These are phyloP conservation scores for Mionectes olivaceus DNA, from an alignment of 2,797 vertebrate genomes.

Conservation along the genomic window DNA sequence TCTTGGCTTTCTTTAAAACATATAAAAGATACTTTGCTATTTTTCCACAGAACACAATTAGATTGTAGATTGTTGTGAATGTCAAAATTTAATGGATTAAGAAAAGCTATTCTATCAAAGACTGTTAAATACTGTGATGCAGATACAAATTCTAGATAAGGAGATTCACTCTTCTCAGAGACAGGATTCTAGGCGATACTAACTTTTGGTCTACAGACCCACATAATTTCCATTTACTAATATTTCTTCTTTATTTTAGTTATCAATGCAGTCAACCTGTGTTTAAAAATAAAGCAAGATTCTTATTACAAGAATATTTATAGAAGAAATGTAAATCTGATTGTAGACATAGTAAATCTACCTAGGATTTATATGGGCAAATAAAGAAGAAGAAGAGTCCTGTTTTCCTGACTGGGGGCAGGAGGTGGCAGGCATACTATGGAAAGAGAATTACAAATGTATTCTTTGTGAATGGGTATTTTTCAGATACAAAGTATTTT, in stretches of 20 bases:
- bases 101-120: background rate
- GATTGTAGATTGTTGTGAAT: background rate
- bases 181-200: background rate
- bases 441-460: background rate
- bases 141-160: background rate
- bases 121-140: background rate
- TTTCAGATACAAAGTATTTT: background rate
- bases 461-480: background rate
- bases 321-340: background rate
- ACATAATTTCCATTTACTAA: background rate
- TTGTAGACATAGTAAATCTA: background rate
- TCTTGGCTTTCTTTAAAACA: background rate
- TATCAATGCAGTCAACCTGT: background rate
- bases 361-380: background rate
- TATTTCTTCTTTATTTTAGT: background rate
- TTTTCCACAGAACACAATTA: background rate
- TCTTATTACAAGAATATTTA: background rate
- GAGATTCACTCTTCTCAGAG: background rate
- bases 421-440: background rate
- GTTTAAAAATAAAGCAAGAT: background rate
- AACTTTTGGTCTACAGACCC: background rate
- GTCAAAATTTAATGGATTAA: background rate
- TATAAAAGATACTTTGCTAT: background rate
- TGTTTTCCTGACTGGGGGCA: background rate
- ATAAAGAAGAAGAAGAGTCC: background rate